Conservation (phyloP, 2,888 invertebrate genomes). For the Cheiracanthium punctorium region DNA sequence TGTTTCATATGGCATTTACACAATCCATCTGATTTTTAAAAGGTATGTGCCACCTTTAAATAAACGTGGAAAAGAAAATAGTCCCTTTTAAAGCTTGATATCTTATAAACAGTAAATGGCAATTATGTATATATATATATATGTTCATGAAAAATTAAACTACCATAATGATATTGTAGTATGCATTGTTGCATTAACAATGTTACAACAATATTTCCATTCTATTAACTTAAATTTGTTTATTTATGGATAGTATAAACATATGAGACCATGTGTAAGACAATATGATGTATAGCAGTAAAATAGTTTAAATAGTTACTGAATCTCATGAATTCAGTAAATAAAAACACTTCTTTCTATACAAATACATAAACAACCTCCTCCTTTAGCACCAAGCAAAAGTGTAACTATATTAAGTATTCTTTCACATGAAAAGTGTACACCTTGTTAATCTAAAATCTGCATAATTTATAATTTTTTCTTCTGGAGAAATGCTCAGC, state of each 20-base stretch:
- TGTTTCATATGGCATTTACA: no score
- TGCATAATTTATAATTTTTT: no score
- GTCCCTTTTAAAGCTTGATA: conserved; percentile 42
- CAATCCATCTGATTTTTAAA: background rate
- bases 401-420: no score
- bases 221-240: conserved; percentile 9
- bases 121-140: conserved; percentile 52
- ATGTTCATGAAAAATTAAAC: conserved; percentile 49
- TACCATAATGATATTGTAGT: conserved; percentile 12
- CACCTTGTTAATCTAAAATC: no score
- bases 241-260: conserved; percentile 47
- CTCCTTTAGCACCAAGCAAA: no score
- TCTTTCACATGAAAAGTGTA: no score
- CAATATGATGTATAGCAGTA: no score
- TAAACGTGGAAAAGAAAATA: conserved; percentile 60
- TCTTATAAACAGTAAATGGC: conserved; percentile 62
- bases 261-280: background rate
- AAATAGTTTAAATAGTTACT: no score
- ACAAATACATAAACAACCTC: no score
- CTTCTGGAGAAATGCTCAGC: no score
- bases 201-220: conserved; percentile 13
- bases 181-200: conserved; percentile 17
- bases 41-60: conserved; percentile 24
- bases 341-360: no score
- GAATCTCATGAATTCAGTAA: no score